These are phyloP conservation scores for Ciconia maguari DNA, from an alignment of 2,113 vertebrate species.

Conservation along the genomic window DNA sequence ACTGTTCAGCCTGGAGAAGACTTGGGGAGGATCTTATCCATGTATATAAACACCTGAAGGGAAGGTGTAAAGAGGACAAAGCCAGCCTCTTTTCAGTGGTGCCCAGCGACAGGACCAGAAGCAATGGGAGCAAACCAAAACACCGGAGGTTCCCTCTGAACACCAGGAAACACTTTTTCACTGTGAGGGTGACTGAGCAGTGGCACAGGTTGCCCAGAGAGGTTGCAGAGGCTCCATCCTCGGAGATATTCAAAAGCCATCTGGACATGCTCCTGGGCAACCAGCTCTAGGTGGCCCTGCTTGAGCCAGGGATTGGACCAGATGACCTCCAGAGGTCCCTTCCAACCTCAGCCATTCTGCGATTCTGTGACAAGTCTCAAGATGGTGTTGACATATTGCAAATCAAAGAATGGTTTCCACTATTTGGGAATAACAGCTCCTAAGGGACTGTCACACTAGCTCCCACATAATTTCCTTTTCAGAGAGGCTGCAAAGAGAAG, in stretches of 20 bases:
- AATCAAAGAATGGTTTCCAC: background rate
- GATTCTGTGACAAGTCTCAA: background rate
- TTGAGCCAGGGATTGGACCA: background rate
- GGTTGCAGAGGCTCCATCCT: background rate
- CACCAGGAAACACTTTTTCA: background rate
- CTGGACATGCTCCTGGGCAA: rapidly evolving
- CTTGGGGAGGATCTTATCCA: no score
- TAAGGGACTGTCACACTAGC: background rate
- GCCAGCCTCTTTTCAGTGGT: background rate
- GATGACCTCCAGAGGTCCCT: background rate
- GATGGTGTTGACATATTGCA: background rate
- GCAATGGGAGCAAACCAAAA: background rate
- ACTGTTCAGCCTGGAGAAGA: no score
- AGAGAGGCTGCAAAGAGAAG: background rate
- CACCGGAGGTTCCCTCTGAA: background rate
- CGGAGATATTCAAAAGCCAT: background rate
- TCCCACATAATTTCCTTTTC: background rate
- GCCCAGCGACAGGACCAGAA: background rate
- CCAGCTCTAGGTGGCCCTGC: background rate
- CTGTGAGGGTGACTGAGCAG: background rate
- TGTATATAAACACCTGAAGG: background rate
- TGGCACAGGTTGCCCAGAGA: background rate
- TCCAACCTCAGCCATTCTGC: background rate
- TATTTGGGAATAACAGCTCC: background rate
- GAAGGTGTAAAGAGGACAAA: background rate